Conservation (phyloP, 2,888 invertebrate genomes). For the Pristionchus mayeri region DNA sequence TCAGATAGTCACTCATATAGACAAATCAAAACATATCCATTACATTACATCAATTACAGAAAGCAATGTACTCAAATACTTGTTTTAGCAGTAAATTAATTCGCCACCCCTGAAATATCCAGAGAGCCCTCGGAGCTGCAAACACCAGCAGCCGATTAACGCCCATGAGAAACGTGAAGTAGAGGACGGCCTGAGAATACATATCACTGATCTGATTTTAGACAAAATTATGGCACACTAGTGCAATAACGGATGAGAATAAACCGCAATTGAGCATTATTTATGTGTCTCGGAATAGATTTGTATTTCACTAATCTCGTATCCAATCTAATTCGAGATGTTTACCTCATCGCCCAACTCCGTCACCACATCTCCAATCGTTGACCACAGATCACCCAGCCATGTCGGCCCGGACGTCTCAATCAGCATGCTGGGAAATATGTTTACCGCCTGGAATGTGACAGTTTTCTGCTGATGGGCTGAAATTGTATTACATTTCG, state of each 20-base stretch:
- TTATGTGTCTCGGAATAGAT: no score
- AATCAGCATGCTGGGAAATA: slow-evolving; percentile 46
- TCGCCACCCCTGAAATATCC: slow-evolving; percentile 18
- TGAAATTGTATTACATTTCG: no score
- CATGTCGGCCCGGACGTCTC: background rate
- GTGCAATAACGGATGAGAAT: no score
- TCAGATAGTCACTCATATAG: no score
- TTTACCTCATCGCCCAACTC: slow-evolving; percentile 36
- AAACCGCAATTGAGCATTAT: no score
- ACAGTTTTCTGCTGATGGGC: background rate
- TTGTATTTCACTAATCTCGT: no score
- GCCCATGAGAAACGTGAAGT: slow-evolving; percentile 46
- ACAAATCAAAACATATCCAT: no score
- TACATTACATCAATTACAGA: no score
- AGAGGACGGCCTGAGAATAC: background rate
- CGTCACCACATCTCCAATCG: slow-evolving; percentile 13
- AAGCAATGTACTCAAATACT: background rate
- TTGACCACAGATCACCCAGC: background rate
- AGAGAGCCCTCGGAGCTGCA: background rate
- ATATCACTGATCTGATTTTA: background rate
- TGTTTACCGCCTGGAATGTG: slow-evolving; percentile 19
- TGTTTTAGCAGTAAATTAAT: background rate
- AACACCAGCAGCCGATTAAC: slow-evolving; percentile 19
- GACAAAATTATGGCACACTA: no score
- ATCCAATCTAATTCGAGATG: no score